Evolutionary conservation across 2,888 invertebrate species (phyloP).

Genomic region (Timandra comae): DNA sequence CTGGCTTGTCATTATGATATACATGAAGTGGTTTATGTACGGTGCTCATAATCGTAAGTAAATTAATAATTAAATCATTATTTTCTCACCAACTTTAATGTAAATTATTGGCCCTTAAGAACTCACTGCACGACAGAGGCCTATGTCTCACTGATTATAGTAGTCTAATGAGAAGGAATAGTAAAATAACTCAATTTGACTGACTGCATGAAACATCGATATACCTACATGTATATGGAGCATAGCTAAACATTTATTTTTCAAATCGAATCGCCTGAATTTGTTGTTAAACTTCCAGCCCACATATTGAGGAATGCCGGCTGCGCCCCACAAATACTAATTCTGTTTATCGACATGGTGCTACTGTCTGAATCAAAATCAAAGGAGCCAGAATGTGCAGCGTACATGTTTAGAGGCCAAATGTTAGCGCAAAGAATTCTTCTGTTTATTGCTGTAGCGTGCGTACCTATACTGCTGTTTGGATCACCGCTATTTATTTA

Average conservation of each 20-base stretch:
- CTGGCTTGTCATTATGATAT: conserved; percentile 91
- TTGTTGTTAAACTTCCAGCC: conserved; percentile 26
- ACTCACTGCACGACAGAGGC: too few species aligned
- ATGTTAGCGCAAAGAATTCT: conserved; percentile 75
- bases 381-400: conserved; percentile 52
- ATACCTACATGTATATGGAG: too few species aligned
- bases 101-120: too few species aligned
- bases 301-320: conserved; percentile 37
- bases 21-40: conserved; percentile 89
- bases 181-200: too few species aligned
- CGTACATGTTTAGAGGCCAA: conserved; percentile 77
- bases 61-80: too few species aligned
- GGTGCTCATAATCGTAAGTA: conserved; percentile 38
- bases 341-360: conserved; percentile 87
- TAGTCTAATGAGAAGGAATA: too few species aligned
- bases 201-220: too few species aligned
- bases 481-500: too few species aligned
- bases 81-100: too few species aligned
- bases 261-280: too few species aligned
- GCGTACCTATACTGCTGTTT: conserved; percentile 84
- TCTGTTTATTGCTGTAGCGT: conserved; percentile 75
- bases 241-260: too few species aligned
- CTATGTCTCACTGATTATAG: too few species aligned
- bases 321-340: conserved; percentile 85
- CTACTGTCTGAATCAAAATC: conserved; percentile 56